Base-by-base conservation (phyloP, 2,113 vertebrate species). In the Fregata magnificens region DNA sequence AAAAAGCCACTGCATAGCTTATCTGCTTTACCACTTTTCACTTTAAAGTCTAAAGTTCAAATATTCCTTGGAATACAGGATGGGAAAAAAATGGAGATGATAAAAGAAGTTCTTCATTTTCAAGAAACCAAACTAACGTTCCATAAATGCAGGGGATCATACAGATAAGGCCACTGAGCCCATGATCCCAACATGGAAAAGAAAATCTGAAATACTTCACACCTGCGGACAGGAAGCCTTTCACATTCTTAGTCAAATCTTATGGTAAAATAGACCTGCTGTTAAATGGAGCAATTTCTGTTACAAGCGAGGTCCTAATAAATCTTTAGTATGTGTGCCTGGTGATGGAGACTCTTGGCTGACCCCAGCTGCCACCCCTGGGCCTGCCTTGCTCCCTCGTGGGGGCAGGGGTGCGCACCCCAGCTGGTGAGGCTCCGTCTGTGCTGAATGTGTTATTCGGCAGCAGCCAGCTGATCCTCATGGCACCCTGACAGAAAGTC, bases 401-500 rank as follows among this genome's bases (percentile, higher is more conserved):
- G 0, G 26, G 16, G 11, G 0, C 20, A 53, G 25, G 16, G 16
- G 4, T 36, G 21, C 0, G 0, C 18, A 8, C 1, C 13, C 20
- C 12, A 40, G 26, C 3, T 47, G 15, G 15, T 42, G 61, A 74
- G n/a, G 11, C 8, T 62, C n/a, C 24, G 13, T 16, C 34, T 3
- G 0, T 12, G 29, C 29, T 47, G 40, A 15, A n/a, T 3, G 18
- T 36, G 38, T 7, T 69, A 19, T 15, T 34, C 0, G 0, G 59
- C 32, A 80, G 44, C 67, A 73, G 40, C 14, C 3, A 2, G 16
- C 11, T 0, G 0, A 18, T 69, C 47, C n/a, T 49, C 0, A 0
- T 1, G 1, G 16, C 29, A 47, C 22, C 42, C 8, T 3, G 32
- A 50, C 32, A 63, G 28, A 88, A 85, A 69, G 13, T 6, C 40